A percentile compares a stretch with the other conserved stretches of the same genome.
Conservation (phyloP, 2,113 vertebrate species). For the Merops nubicus region DNA sequence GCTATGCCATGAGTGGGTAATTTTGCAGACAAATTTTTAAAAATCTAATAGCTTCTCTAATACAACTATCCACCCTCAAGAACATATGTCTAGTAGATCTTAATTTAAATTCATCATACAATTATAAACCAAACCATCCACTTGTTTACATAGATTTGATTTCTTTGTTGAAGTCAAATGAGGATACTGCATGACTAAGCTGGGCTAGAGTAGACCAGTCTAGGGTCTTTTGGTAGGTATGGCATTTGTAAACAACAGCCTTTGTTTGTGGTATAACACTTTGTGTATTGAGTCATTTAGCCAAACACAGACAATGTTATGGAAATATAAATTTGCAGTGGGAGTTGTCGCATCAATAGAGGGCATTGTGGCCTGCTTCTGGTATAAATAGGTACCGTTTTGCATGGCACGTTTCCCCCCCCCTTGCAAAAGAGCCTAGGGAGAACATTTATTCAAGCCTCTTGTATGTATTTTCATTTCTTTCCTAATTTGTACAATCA, state of each 20-base stretch:
- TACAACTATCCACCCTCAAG: neutral
- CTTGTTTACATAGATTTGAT: neutral
- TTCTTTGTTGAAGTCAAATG: neutral
- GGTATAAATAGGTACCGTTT: neutral
- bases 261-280: neutral
- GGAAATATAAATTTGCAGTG: neutral
- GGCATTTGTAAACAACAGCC: neutral
- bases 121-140: neutral
- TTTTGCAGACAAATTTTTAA: neutral
- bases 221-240: neutral
- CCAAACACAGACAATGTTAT: neutral
- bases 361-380: neutral
- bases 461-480: neutral
- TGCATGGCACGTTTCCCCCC: neutral
- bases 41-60: neutral
- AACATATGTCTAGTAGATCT: neutral
- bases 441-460: constrained; percentile 4
- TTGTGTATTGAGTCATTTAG: neutral
- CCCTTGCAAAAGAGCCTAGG: neutral
- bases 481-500: constrained; percentile 1
- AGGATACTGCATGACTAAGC: neutral
- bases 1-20: neutral
- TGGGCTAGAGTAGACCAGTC: neutral
- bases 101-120: neutral
- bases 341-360: neutral